phyloP scores from a whole-genome alignment of 2,797 vertebrate genomes.

The Enteromius viviparus region DNA sequence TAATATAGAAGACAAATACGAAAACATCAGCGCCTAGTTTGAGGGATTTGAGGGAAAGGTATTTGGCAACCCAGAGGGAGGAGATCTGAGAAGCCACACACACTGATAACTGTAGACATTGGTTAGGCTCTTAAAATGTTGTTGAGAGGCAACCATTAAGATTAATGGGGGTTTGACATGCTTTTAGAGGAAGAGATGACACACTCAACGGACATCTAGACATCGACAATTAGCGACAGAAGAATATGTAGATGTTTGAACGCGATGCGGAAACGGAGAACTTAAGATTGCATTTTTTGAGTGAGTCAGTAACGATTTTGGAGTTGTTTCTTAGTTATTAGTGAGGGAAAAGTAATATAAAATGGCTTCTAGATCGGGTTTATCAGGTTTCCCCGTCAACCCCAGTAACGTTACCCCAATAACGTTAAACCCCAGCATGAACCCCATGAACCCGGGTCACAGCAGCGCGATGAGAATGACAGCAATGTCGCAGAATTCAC shows the following conservation, averaged over 20 bases:
- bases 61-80: slow-evolving; percentile 56
- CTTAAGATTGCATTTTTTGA: background rate
- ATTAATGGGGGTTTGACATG: slow-evolving; percentile 25
- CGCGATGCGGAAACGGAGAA: background rate
- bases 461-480: slow-evolving; percentile 73
- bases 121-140: slow-evolving; percentile 49
- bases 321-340: background rate
- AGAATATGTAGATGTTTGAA: background rate
- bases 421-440: slow-evolving; percentile 65
- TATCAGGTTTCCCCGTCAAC: slow-evolving; percentile 74
- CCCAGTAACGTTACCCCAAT: slow-evolving; percentile 61
- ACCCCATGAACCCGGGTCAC: slow-evolving; percentile 71
- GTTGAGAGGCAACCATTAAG: slow-evolving; percentile 30
- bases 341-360: background rate
- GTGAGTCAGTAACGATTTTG: background rate
- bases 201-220: slow-evolving; percentile 20
- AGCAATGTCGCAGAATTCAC: slow-evolving; percentile 70
- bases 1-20: background rate
- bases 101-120: slow-evolving; percentile 57
- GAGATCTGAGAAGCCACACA: slow-evolving; percentile 50
- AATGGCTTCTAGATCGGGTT: slow-evolving; percentile 80
- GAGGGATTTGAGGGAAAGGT: background rate
- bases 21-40: too few relatives aligned
- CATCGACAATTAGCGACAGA: slow-evolving; percentile 30
- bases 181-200: slow-evolving; percentile 57